Evolutionary conservation across 2,113 vertebrate species (phyloP), one percentile per base, ranked within the genome.

Genomic region (Dasyornis broadbenti): DNA sequence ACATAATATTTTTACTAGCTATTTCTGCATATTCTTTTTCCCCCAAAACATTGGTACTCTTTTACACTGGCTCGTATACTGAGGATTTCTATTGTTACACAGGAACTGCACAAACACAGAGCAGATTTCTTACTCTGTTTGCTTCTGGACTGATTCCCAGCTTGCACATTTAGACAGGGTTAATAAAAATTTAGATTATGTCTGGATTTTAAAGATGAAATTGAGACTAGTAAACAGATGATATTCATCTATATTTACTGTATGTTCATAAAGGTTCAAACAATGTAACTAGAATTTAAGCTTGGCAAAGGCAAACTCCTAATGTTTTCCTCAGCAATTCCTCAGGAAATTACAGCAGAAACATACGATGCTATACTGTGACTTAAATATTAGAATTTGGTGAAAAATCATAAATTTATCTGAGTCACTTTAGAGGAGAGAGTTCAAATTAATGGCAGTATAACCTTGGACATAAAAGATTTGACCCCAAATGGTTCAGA

Each of bases 141-240:
- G 77, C 75, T 96, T 94, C 93, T 96, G 97, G 97, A 93, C 89
- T 23, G 69, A 95, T 71, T 96, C 96, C 96, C 97, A 96, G 87
- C 82, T 95, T 96, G 90, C 80, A 94, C 96, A 95, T 95, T 96
- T 97, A 95, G 94, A 92, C 92, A 80, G 87, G 76, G 88, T 96
- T 97, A 96, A 96, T 97, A 97, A 97, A 97, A 97, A 86, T 90
- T 86, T 92, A 95, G 94, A 96, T 96, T 96, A 94, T 95, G 96
- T 95, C 96, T 97, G 96, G 94, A 91, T 94, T 97, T 97, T 97
- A 97, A 97, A 97, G 95, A 95, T 11, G 63, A 95, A 96, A 95
- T 82, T 92, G 96, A 96, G 95, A 97, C 94, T 94, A 96, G 93
- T 97, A 97, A 97, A 97, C 97, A 97, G 96, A 97, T 97, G 90